These are phyloP conservation scores for Micronycteris hirsuta DNA, from an alignment of 2,113 vertebrate genomes.

Conservation along the genomic window DNA sequence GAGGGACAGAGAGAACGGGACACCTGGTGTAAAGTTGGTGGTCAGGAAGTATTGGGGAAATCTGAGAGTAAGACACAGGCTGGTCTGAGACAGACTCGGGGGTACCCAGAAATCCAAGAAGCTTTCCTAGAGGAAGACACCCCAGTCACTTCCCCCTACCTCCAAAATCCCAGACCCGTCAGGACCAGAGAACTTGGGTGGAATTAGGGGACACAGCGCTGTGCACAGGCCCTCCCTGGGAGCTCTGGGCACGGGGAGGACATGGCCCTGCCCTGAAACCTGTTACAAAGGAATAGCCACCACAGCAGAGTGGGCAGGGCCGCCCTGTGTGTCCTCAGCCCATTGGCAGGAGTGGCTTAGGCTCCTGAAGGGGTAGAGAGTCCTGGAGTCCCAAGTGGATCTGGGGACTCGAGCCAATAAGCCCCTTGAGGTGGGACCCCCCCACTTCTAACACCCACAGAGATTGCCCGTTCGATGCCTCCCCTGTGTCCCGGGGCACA, in stretches of 20 bases:
- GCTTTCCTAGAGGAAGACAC: neutral
- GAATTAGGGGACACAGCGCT: neutral
- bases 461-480: neutral
- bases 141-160: neutral
- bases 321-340: neutral
- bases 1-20: neutral
- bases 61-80: neutral
- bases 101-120: neutral
- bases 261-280: neutral
- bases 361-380: neutral
- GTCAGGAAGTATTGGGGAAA: neutral
- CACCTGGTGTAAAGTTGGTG: neutral
- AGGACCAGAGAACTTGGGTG: neutral
- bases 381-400: neutral
- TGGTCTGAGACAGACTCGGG: neutral
- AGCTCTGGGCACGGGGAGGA: neutral
- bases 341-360: neutral
- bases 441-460: rapidly evolving
- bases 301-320: neutral
- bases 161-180: neutral
- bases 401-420: neutral
- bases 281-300: neutral
- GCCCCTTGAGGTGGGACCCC: neutral
- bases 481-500: neutral
- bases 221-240: neutral